Conservation (phyloP, 1,140 invertebrate genomes). For the Macrobrachium nipponense region DNA sequence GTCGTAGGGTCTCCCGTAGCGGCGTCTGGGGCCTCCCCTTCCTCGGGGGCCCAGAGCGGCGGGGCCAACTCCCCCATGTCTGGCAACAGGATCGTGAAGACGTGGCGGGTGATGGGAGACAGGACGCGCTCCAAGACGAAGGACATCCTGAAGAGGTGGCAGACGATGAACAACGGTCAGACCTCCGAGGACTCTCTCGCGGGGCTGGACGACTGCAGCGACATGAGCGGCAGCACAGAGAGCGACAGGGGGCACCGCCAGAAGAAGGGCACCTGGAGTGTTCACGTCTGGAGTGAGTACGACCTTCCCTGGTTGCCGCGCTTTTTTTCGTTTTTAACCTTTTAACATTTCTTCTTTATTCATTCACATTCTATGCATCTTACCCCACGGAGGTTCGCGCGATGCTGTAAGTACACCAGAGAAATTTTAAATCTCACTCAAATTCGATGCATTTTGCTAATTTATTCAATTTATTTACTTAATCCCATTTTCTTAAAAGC, state of each 20-base stretch:
- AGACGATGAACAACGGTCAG: conserved; percentile 63
- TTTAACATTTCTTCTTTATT: background rate
- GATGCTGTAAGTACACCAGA: too few species aligned
- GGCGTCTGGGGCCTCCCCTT: conserved; percentile 4
- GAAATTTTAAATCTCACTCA: too few species aligned
- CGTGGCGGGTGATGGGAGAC: conserved; percentile 60
- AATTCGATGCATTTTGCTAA: too few species aligned
- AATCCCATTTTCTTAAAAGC: too few species aligned
- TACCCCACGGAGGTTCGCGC: too few species aligned
- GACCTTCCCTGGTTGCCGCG: background rate
- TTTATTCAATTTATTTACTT: too few species aligned
- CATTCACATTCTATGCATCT: background rate
- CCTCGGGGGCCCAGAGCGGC: conserved; percentile 12
- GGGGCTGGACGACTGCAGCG: conserved; percentile 50
- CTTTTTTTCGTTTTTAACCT: background rate
- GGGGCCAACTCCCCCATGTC: conserved; percentile 59
- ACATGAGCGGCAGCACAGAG: conserved; percentile 51
- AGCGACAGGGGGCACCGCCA: conserved; percentile 38
- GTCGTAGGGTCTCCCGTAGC: conserved; percentile 10
- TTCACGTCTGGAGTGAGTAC: conserved; percentile 64
- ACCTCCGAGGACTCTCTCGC: conserved; percentile 55
- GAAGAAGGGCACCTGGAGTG: conserved; percentile 63
- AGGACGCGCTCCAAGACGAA: conserved; percentile 58
- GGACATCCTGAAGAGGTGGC: conserved; percentile 63
- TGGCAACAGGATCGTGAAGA: conserved; percentile 62